A percentile compares a stretch with the other conserved stretches of the same genome.
phyloP scores from a whole-genome alignment of 2,113 vertebrate genomes.

The Percopsis transmontana region DNA sequence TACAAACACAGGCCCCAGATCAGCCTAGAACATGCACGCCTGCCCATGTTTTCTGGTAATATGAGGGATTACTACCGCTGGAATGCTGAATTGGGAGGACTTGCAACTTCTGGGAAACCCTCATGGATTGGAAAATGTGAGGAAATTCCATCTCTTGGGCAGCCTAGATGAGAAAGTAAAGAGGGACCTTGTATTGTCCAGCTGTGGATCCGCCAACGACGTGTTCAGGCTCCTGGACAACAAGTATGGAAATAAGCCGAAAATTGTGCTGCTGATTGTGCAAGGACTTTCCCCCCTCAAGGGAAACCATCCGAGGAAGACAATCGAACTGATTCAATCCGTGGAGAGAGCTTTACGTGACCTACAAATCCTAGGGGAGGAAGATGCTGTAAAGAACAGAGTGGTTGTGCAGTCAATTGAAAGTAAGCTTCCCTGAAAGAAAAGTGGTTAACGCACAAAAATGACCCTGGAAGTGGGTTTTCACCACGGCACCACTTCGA shows the following conservation, averaged over 20 bases:
- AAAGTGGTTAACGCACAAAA: too few species aligned
- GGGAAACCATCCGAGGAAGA: conserved; percentile 21
- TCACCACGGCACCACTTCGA: conserved; percentile 23
- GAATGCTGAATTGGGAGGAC: too few species aligned
- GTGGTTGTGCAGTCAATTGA: background rate
- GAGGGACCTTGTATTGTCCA: background rate
- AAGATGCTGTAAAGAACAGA: background rate
- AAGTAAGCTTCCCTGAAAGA: too few species aligned
- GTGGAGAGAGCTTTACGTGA: background rate
- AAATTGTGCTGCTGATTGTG: too few species aligned
- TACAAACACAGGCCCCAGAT: too few species aligned
- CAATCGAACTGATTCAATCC: conserved; percentile 18
- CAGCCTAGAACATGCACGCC: too few species aligned
- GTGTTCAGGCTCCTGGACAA: conserved; percentile 16
- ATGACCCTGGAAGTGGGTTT: conserved; percentile 1
- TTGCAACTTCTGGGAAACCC: too few species aligned
- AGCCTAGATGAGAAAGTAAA: background rate
- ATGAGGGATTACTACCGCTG: conserved; percentile 13
- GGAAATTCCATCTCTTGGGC: conserved; percentile 22
- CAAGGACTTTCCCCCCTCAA: background rate
- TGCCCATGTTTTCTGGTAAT: conserved; percentile 12
- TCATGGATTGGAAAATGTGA: too few species aligned
- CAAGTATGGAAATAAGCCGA: conserved; percentile 32
- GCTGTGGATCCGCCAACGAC: conserved; percentile 5
- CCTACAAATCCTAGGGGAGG: background rate